These are phyloP conservation scores for Anagrus nilaparvatae DNA, from an alignment of 1,140 invertebrate genomes.

Conservation along the genomic window DNA sequence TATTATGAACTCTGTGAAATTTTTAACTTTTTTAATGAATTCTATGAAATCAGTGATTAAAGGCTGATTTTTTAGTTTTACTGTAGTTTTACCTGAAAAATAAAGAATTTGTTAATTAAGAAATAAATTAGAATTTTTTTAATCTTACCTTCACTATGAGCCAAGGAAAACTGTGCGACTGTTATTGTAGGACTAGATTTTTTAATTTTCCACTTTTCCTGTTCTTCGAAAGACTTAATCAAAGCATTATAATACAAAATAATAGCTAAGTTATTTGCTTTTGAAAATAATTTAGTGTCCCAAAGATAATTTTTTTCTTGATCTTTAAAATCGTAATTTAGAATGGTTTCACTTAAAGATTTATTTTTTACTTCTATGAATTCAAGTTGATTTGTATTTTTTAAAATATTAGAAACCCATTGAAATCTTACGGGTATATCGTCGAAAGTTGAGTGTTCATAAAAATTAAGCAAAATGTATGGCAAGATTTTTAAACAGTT, in stretches of 20 bases:
- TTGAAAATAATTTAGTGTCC: neutral
- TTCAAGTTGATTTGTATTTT: conserved; percentile 19
- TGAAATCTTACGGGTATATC: conserved; percentile 20
- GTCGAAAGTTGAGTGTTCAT: conserved; percentile 24
- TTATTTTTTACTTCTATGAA: neutral
- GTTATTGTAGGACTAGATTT: conserved; percentile 9
- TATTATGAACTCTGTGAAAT: conserved; percentile 30
- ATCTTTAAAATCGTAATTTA: neutral
- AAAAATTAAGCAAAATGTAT: conserved; percentile 31
- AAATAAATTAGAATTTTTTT: conserved; percentile 3
- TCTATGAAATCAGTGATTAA: conserved; percentile 39
- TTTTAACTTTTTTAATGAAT: conserved; percentile 34
- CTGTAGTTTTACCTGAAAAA: conserved; percentile 32
- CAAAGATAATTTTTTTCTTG: neutral
- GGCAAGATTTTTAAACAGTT: conserved; percentile 22
- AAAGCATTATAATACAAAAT: conserved; percentile 20
- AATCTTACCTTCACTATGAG: conserved; percentile 15
- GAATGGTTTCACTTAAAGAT: neutral
- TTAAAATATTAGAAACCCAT: conserved; percentile 21
- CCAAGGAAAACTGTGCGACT: conserved; percentile 25
- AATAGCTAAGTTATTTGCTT: conserved; percentile 25
- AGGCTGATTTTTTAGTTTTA: conserved; percentile 42
- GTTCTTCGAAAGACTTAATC: conserved; percentile 1
- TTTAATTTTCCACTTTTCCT: conserved; percentile 4
- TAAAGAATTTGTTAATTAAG: neutral